These are phyloP conservation scores for Pelagia noctiluca DNA, from an alignment of 30 jellyfish, hydroid and myxozoan species.

Conservation along the genomic window DNA sequence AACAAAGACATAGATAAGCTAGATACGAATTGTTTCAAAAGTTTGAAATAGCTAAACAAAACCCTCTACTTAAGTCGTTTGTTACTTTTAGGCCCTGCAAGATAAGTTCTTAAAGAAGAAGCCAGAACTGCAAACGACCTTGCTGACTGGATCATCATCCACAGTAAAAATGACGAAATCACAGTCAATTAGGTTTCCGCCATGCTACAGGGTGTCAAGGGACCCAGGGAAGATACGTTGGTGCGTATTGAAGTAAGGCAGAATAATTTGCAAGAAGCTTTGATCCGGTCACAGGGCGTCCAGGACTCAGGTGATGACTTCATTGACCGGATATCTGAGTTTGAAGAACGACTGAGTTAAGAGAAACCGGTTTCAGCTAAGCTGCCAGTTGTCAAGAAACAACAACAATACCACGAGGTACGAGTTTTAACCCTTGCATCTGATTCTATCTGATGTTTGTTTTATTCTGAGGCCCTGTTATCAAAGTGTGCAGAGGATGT, in stretches of 20 bases:
- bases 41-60: no score
- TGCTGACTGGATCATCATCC: conserved; percentile 71
- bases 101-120: conserved; percentile 72
- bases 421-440: no score
- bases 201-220: conserved; percentile 49
- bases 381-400: conserved; percentile 71
- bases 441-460: no score
- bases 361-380: conserved; percentile 89
- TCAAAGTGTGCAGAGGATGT: no score
- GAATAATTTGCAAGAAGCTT: conserved; percentile 82
- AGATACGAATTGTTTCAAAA: no score
- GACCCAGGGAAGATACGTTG: conserved; percentile 84
- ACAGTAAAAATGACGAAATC: conserved; percentile 66
- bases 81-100: conserved; percentile 81
- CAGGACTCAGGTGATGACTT: conserved; percentile 89
- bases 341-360: conserved; percentile 75
- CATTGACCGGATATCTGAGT: conserved; percentile 68
- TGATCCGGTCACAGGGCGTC: conserved; percentile 82
- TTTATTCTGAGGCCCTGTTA: no score
- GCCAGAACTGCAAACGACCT: conserved; percentile 70
- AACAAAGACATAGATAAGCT: no score
- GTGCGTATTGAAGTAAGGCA: conserved; percentile 75
- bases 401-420: conserved; percentile 77
- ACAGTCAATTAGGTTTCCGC: conserved; percentile 72
- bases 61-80: no score